Conservation (phyloP, 1,140 invertebrate genomes). For the Bombus haemorrhoidalis region DNA sequence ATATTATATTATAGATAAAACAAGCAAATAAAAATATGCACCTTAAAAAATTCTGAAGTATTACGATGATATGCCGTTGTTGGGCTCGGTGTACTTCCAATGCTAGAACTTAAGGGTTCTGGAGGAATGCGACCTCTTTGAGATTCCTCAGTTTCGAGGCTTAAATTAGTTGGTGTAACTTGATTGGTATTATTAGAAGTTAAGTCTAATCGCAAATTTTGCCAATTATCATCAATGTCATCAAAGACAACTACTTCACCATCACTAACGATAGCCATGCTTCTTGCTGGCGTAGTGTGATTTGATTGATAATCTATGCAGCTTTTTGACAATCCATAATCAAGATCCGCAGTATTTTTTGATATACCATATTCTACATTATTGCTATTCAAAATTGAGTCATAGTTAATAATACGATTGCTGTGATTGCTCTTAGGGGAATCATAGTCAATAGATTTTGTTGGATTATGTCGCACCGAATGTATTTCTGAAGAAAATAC, state of each 20-base stretch:
- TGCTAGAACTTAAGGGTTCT: constrained; percentile 78
- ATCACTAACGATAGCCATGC: constrained; percentile 85
- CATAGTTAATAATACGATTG: constrained; percentile 79
- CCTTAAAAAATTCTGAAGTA: constrained; percentile 83
- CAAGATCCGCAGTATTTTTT: constrained; percentile 81
- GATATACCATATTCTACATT: constrained; percentile 80
- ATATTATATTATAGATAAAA: background rate
- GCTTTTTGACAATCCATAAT: constrained; percentile 80
- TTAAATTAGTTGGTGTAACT: constrained; percentile 66
- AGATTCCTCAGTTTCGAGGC: constrained; percentile 72
- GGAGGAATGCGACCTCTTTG: constrained; percentile 74
- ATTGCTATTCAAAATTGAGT: constrained; percentile 82
- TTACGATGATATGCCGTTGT: constrained; percentile 80
- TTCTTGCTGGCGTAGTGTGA: constrained; percentile 78
- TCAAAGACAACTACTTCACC: constrained; percentile 92
- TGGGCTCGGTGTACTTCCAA: constrained; percentile 80
- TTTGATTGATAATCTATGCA: constrained; percentile 81
- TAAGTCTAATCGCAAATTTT: constrained; percentile 81
- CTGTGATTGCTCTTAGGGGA: constrained; percentile 78
- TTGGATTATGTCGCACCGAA: constrained; percentile 83
- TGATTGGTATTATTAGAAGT: constrained; percentile 70
- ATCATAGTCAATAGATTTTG: constrained; percentile 81
- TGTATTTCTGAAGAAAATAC: constrained; percentile 86
- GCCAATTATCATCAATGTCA: constrained; percentile 90
- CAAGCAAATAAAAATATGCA: constrained; percentile 54